A percentile compares a stretch with the other conserved stretches of the same genome.
phyloP scores from a whole-genome alignment of 2,113 vertebrate species.

The Neopipo cinnamomea region DNA sequence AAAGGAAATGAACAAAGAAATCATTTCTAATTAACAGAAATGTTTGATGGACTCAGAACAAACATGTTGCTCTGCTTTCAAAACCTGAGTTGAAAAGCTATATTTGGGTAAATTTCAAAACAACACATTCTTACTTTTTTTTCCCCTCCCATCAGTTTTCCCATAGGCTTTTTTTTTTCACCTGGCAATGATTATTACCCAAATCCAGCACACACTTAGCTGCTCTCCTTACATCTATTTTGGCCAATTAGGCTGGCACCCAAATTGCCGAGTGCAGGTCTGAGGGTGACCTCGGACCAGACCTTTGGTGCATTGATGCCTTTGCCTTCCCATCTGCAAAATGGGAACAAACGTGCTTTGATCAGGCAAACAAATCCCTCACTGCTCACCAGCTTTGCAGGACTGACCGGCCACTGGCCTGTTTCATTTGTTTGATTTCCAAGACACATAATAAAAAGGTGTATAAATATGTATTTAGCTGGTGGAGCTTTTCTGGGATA shows the following conservation, averaged over 20 bases:
- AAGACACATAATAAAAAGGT: slow-evolving; percentile 5
- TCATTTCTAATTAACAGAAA: slow-evolving; percentile 39
- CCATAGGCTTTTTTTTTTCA: not conserved
- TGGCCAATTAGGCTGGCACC: not conserved
- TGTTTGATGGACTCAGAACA: slow-evolving; percentile 47
- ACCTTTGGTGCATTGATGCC: not conserved
- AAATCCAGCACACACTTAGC: not conserved
- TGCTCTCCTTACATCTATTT: not conserved
- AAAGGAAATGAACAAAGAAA: slow-evolving; percentile 30
- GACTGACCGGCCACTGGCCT: not conserved
- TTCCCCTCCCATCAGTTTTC: not conserved
- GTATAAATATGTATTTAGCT: slow-evolving; percentile 68
- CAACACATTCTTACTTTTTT: not conserved
- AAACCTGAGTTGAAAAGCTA: slow-evolving; percentile 12
- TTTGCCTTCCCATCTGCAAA: not conserved
- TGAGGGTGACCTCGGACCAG: not conserved
- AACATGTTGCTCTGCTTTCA: slow-evolving; percentile 38
- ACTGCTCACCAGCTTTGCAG: not conserved
- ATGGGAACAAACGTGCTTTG: not conserved
- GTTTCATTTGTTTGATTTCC: not conserved
- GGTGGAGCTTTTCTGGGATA: slow-evolving; percentile 51
- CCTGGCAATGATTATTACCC: not conserved
- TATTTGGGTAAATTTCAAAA: slow-evolving; percentile 46
- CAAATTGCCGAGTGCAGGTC: not conserved
- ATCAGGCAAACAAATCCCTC: not conserved